A percentile compares a stretch with the other conserved stretches of the same genome.
Conservation (phyloP, 2,113 vertebrate species). For the Polyodon spathula region DNA sequence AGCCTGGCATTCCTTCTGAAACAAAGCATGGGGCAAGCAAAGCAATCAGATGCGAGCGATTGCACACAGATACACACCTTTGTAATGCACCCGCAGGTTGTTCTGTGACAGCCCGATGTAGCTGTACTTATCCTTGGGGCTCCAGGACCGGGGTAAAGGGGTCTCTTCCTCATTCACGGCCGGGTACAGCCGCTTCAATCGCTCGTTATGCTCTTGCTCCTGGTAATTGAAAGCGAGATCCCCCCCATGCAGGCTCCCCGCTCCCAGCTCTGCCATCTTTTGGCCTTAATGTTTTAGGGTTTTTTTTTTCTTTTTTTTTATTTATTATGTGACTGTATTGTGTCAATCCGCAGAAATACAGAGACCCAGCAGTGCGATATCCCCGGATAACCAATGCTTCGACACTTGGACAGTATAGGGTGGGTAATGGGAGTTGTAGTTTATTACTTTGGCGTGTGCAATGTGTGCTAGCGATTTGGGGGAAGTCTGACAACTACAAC, state of each 20-base stretch:
- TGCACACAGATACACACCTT: slow-evolving; percentile 63
- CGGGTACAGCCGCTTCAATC: slow-evolving; percentile 82
- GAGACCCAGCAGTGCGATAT: slow-evolving; percentile 64
- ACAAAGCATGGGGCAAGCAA: slow-evolving; percentile 57
- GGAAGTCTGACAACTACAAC: slow-evolving; percentile 38
- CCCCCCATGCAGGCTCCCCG: slow-evolving; percentile 66
- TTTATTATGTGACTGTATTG: slow-evolving; percentile 46
- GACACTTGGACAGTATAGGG: slow-evolving; percentile 43
- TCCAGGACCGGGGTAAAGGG: slow-evolving; percentile 91
- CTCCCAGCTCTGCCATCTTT: slow-evolving; percentile 81
- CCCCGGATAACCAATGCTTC: slow-evolving; percentile 60
- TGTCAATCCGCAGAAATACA: slow-evolving; percentile 67
- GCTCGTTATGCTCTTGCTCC: slow-evolving; percentile 79
- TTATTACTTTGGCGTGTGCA: neutral
- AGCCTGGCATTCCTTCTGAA: slow-evolving; percentile 40
- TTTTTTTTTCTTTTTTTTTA: slow-evolving; percentile 35
- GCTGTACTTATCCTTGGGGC: slow-evolving; percentile 98
- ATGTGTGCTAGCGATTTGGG: neutral
- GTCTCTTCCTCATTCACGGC: slow-evolving; percentile 93
- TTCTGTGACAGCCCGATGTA: slow-evolving; percentile 97
- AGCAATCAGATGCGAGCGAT: slow-evolving; percentile 48
- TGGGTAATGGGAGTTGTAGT: slow-evolving; percentile 68
- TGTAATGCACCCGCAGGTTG: slow-evolving; percentile 96
- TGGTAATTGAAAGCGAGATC: slow-evolving; percentile 67
- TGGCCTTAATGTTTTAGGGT: slow-evolving; percentile 28